Conservation (phyloP, 2,113 vertebrate species). For the Aegithalos caudatus region DNA sequence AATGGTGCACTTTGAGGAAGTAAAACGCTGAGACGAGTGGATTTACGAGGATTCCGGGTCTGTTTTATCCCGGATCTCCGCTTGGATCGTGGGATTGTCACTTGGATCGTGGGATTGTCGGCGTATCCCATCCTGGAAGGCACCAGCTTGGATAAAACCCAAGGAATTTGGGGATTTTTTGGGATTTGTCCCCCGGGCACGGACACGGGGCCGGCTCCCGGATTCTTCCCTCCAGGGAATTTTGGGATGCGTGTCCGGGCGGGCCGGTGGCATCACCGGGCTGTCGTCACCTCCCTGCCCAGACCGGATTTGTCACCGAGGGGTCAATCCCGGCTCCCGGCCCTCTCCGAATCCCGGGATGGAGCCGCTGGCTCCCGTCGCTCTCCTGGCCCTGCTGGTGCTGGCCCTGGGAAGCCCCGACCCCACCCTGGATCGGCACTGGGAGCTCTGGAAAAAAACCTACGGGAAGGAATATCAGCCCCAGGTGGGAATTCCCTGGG, state of each 20-base stretch:
- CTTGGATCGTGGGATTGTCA: accelerated
- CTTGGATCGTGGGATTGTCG: accelerated
- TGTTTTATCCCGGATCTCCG: accelerated
- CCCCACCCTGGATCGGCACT: constrained; percentile 69
- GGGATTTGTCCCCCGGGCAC: not conserved
- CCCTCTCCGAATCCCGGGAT: not conserved
- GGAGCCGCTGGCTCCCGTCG: not conserved
- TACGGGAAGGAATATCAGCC: constrained; percentile 65
- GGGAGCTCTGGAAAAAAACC: constrained; percentile 80
- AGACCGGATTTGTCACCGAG: not conserved
- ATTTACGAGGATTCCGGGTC: accelerated
- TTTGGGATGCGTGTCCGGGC: not conserved
- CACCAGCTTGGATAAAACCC: accelerated
- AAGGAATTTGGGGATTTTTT: not conserved
- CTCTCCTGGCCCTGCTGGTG: not conserved
- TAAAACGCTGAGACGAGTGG: accelerated
- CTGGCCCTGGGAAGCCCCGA: constrained; percentile 9
- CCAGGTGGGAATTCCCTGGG: not conserved
- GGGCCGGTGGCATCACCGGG: not conserved
- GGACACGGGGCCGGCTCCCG: not conserved
- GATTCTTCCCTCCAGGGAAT: not conserved
- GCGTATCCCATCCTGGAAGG: accelerated
- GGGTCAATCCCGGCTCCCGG: not conserved
- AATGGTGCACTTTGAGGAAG: accelerated
- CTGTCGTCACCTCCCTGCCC: not conserved